Conservation (phyloP, 35 echinoderm and acorn worm genomes). For the Anneissia japonica region DNA sequence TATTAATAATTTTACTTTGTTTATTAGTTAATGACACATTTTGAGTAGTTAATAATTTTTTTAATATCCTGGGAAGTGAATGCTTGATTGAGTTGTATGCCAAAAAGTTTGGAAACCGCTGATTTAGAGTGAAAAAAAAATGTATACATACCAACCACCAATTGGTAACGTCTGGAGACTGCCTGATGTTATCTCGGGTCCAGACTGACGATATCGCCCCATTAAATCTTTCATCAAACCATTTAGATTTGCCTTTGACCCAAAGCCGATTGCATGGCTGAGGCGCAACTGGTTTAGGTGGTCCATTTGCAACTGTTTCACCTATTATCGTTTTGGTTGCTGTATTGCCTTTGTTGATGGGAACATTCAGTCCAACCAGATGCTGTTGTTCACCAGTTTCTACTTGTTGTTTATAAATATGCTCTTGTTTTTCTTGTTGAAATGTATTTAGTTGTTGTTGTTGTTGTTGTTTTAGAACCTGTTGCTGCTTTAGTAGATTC, state of each 20-base stretch:
- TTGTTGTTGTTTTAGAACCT: not conserved
- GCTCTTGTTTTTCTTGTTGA: not conserved
- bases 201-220: conserved; percentile 12
- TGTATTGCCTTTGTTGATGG: not conserved
- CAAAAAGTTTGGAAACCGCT: too few species aligned
- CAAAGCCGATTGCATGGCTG: conserved; percentile 26
- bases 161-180: not conserved
- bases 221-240: conserved; percentile 48
- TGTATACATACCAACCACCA: conserved; percentile 53
- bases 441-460: too few species aligned
- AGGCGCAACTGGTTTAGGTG: not conserved
- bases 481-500: too few species aligned
- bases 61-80: too few species aligned
- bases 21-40: too few species aligned
- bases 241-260: conserved; percentile 34
- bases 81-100: too few species aligned
- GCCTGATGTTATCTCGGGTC: conserved; percentile 26
- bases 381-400: not conserved
- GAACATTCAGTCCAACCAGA: not conserved
- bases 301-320: not conserved
- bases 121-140: not conserved
- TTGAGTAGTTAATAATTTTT: too few species aligned
- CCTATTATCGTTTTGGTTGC: not conserved
- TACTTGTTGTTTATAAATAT: not conserved
- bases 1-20: too few species aligned